Evolutionary conservation across 1,140 invertebrate species (phyloP).

Genomic region (Dryas iulia): DNA sequence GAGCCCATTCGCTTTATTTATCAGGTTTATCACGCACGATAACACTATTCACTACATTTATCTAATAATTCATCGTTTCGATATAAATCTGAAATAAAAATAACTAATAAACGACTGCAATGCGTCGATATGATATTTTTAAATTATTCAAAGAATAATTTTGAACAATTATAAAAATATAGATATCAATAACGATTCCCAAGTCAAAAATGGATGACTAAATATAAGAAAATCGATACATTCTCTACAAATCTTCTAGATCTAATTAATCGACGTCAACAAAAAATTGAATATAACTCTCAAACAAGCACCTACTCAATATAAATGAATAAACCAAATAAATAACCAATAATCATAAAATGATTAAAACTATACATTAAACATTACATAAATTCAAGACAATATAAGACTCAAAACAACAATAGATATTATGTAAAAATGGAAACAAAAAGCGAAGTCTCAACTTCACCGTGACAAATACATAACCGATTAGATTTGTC

Average conservation of each 20-base stretch:
- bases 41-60: slow-evolving; percentile 29
- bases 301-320: not conserved
- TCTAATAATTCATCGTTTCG: slow-evolving; percentile 29
- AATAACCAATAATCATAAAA: not conserved
- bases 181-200: not conserved
- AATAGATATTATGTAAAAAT: not conserved
- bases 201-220: too few relatives aligned
- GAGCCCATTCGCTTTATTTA: slow-evolving; percentile 26
- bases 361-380: not conserved
- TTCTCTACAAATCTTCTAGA: too few relatives aligned
- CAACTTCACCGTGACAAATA: not conserved
- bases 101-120: slow-evolving; percentile 15
- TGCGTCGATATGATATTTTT: not conserved
- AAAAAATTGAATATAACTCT: not conserved
- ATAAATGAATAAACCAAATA: not conserved
- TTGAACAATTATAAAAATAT: not conserved
- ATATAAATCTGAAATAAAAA: slow-evolving; percentile 32
- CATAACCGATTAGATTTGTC: not conserved
- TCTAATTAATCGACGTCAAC: not conserved
- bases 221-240: too few relatives aligned
- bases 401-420: not conserved
- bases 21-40: slow-evolving; percentile 26
- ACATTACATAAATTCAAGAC: not conserved
- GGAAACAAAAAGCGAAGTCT: not conserved
- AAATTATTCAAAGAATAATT: not conserved